Evolutionary conservation across 2,113 vertebrate species (phyloP).

Genomic region (Apodemus sylvaticus): DNA sequence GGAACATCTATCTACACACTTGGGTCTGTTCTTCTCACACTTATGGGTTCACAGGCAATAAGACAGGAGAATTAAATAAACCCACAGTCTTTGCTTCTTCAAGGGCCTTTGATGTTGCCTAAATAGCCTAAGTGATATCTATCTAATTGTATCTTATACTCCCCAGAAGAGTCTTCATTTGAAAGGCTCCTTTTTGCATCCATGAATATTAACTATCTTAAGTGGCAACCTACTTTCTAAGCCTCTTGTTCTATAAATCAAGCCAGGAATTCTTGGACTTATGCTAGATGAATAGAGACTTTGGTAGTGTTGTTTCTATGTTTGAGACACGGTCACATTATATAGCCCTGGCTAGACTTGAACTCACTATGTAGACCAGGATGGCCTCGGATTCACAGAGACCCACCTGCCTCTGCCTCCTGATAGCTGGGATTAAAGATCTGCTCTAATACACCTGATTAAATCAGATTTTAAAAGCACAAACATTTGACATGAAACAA

Average conservation of each 20-base stretch:
- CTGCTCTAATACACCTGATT: background rate
- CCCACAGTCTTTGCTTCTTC: background rate
- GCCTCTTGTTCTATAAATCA: background rate
- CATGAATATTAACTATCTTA: background rate
- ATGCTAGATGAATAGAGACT: background rate
- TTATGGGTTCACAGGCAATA: background rate
- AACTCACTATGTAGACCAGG: background rate
- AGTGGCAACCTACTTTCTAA: background rate
- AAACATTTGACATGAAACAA: background rate
- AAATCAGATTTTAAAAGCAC: background rate
- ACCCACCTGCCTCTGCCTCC: background rate
- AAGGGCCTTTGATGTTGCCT: background rate
- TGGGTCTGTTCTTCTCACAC: constrained; percentile 5
- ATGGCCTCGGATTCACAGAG: background rate
- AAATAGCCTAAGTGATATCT: background rate
- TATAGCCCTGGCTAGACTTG: background rate
- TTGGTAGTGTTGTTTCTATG: background rate
- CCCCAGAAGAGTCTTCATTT: background rate
- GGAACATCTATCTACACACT: background rate
- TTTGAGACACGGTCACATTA: background rate
- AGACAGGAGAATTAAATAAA: background rate
- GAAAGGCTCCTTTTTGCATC: background rate
- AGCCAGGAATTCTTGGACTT: background rate
- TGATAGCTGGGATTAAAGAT: background rate
- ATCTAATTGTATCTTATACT: background rate